Evolutionary conservation across 2,888 invertebrate species (phyloP), one percentile per base, ranked within the genome.

Genomic region (Trisateles emortualis): DNA sequence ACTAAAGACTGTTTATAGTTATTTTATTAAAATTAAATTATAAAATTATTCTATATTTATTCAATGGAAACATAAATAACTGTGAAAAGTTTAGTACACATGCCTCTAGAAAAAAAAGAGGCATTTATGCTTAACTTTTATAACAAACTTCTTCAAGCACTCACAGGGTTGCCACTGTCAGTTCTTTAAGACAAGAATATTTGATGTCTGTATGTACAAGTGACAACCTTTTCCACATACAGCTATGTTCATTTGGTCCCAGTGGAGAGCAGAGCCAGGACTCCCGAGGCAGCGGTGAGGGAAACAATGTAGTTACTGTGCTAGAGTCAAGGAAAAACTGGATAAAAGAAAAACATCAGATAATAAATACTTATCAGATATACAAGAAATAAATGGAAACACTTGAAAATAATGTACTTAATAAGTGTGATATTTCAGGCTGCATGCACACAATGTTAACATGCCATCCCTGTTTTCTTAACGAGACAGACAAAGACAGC

Each of bases 221-320:
- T 66, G 73, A 74, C 70, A 74, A 71, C 65, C 59, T 56, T 48
- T 61, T 53, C 63, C 62, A 72, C 62, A 56, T 54, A 41, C 46
- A 45, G 42, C 51, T 35, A 39, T 62, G 55, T 79, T 94, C 93
- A 96, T 87, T 96, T 95, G 66, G 96, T 95, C 81, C 98, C 97
- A 45, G 99, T 99, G n/a, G 99, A 99, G 73, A 99, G 95, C 51
- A 99, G 94, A 36, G 99, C 99, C 72, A 99, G 93, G 11, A 99
- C 93, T 61, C 98, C 99, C 56, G 98, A 97, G 10, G 99, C 97
- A 42, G 95, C 94, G 26, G 97, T 96, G 67, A 99, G 96, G 1
- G 99, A 99, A 52, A 98, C 93, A 46, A 98, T 95, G 88, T 99
- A 99, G 91, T 99, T 99, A 69, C 95, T 95, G 89, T 74, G 74